These are phyloP conservation scores for Oryzias dopingdopingensis DNA, from an alignment of 2,797 vertebrate species.

Conservation along the genomic window DNA sequence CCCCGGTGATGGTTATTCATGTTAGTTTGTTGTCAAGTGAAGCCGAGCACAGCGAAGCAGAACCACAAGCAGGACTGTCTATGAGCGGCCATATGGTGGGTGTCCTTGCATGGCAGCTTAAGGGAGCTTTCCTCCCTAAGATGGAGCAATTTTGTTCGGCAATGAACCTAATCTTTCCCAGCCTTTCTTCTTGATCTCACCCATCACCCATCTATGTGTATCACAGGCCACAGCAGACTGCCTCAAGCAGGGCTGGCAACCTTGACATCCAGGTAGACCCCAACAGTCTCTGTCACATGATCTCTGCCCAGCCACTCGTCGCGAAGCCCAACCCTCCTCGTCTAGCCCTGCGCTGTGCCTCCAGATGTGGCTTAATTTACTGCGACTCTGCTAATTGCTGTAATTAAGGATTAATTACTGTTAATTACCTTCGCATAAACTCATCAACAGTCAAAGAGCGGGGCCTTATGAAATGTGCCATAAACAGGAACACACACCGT, in stretches of 20 bases:
- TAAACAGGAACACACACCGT: conserved; percentile 79
- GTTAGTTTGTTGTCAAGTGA: conserved; percentile 59
- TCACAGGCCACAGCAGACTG: conserved; percentile 29
- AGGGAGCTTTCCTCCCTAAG: conserved; percentile 68
- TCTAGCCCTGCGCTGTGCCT: conserved; percentile 86
- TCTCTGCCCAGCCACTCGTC: conserved; percentile 69
- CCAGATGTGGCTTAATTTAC: conserved; percentile 99
- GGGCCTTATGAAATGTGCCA: conserved; percentile 99
- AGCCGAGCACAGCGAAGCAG: conserved; percentile 61
- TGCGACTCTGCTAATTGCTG: conserved; percentile 99
- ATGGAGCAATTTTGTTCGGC: conserved; percentile 60
- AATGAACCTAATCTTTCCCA: conserved; percentile 46
- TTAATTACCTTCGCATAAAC: conserved; percentile 99
- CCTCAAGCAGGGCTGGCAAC: conserved; percentile 21
- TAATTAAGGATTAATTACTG: conserved; percentile 99
- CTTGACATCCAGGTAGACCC: conserved; percentile 73
- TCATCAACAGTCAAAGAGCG: conserved; percentile 99
- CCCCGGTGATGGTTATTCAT: conserved; percentile 37
- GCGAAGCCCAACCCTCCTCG: conserved; percentile 65
- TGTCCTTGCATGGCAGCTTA: conserved; percentile 73
- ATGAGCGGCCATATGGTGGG: conserved; percentile 73
- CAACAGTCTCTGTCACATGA: conserved; percentile 83
- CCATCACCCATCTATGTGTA: conserved; percentile 43
- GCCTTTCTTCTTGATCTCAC: conserved; percentile 45
- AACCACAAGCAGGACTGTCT: conserved; percentile 65